A percentile compares a stretch with the other conserved stretches of the same genome.
Evolutionary conservation across 2,113 vertebrate genomes (phyloP).

Genomic region (Hydropotes inermis): DNA sequence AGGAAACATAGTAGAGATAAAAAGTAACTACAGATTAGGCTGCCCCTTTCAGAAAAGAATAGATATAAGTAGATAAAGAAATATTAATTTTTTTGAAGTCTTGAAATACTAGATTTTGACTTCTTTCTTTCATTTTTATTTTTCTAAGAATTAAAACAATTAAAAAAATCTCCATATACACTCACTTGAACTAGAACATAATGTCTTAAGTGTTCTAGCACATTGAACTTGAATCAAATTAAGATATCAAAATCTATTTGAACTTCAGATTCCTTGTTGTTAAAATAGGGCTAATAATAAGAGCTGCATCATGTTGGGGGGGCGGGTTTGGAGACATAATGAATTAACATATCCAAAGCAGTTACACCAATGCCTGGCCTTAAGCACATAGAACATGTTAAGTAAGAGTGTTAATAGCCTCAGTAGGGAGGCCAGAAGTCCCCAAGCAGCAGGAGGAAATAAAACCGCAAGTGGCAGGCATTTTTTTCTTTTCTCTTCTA

Average conservation of each 20-base stretch:
- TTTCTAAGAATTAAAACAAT: not conserved
- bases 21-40: not conserved
- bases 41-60: not conserved
- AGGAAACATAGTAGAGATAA: not conserved
- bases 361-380: not conserved
- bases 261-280: not conserved
- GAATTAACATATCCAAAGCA: not conserved
- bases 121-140: conserved; percentile 19
- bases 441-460: not conserved
- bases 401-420: not conserved
- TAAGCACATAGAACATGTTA: not conserved
- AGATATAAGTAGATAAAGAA: not conserved
- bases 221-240: not conserved
- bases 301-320: not conserved
- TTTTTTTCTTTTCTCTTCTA: not conserved
- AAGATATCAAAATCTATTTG: not conserved
- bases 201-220: not conserved
- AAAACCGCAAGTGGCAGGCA: not conserved
- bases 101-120: not conserved
- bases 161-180: not conserved
- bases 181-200: not conserved
- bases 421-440: not conserved
- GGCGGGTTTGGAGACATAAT: not conserved
- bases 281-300: not conserved
- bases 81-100: not conserved